Base-by-base conservation (phyloP, 2,797 vertebrate genomes). In the Pangasius macronema region DNA sequence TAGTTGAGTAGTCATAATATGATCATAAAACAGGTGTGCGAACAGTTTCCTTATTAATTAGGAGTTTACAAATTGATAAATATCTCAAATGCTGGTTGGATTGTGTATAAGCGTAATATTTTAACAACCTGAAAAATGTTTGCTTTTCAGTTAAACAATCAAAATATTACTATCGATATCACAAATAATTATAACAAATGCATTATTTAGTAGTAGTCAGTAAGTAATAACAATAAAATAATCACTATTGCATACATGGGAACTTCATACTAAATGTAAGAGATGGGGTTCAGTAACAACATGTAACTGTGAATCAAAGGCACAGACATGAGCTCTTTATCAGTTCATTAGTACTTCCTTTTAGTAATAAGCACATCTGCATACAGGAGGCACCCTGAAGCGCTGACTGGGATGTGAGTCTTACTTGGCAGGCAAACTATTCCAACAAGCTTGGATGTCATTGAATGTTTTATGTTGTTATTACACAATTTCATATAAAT, bases 291-390 rank as follows among this genome's bases (percentile, higher is more conserved):
- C 70, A 39, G 22, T 49, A 14, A 18, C 46, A 84, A 24, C 10
- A 70, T 33, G 20, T 53, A 55, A 84, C 27, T 14, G 16, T 53
- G 22, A 84, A 72, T 84, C 42, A 68, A 30, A 81, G 36, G 27
- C 65, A 83, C 65, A 70, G 27, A 27, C 33, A 14, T 42, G 49
- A 53, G 51, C 27, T 57, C 27, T 70, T 84, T 72, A 72, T 84
- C 68, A 86, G 9, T 57, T 85, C 84, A 84, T 59, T 67, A 65
- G 16, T 46, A 82, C 39, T 65, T 49, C 9, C 51, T 83, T 83
- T 67, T 51, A 67, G 20, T 83, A 83, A 83, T 68, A 68, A 65
- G n/a, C 24, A 67, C 61, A 82, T 82, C 49, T 65, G 80, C 59
- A 63, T 82, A 65, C 20, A 65, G 49, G n/a, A 82, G 24, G 36